A percentile compares a stretch with the other conserved stretches of the same genome.
phyloP scores from a whole-genome alignment of 2,888 invertebrate species.

The Drosophila macrothrix region DNA sequence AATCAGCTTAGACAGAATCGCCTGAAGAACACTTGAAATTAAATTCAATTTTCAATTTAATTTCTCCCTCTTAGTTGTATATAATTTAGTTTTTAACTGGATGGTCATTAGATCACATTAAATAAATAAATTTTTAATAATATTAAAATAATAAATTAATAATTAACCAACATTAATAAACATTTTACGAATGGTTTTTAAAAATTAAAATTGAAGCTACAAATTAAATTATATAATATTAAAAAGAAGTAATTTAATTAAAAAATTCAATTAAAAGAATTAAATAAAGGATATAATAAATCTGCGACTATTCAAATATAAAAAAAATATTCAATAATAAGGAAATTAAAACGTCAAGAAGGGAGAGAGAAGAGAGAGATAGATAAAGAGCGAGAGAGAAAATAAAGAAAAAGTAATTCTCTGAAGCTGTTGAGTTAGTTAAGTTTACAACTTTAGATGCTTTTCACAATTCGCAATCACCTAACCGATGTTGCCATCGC shows the following conservation, averaged over 20 bases:
- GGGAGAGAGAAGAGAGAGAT: background rate
- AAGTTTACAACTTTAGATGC: background rate
- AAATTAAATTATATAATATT: background rate
- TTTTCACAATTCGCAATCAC: background rate
- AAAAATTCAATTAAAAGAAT: accelerated
- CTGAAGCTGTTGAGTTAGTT: background rate
- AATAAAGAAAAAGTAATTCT: background rate
- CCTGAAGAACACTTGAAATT: background rate
- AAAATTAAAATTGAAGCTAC: background rate
- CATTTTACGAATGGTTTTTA: background rate
- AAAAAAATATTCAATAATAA: background rate
- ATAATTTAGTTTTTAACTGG: background rate
- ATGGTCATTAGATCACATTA: background rate
- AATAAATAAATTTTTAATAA: background rate
- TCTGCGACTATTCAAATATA: background rate
- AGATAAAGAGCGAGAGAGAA: background rate
- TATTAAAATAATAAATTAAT: background rate
- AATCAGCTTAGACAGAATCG: background rate
- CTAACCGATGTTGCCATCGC: background rate
- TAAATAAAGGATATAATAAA: background rate
- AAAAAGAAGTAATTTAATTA: background rate
- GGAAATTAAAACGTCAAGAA: accelerated
- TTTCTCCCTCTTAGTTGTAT: background rate
- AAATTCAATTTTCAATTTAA: background rate
- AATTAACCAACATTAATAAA: background rate